Evolutionary conservation across 2,797 vertebrate genomes (phyloP).

Genomic region (Fringilla coelebs): DNA sequence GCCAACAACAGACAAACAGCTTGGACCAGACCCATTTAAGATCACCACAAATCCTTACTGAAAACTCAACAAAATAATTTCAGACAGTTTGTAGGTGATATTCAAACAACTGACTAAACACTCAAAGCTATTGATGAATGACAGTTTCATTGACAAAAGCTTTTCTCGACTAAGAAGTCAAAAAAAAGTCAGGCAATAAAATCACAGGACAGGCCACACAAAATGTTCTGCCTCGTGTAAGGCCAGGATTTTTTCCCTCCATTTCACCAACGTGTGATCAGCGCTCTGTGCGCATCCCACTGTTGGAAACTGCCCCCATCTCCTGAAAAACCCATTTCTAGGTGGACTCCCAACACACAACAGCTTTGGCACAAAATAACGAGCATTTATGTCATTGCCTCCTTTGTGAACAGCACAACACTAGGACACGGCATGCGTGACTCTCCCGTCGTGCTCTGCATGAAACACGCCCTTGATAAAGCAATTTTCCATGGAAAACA

Average conservation of each 20-base stretch:
- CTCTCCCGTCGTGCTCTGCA: neutral
- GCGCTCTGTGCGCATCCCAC: neutral
- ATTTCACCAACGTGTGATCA: neutral
- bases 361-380: neutral
- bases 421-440: fast-evolving
- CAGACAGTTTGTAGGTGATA: neutral
- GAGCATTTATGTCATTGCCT: neutral
- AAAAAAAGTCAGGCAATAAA: neutral
- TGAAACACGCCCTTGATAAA: neutral
- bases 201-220: neutral
- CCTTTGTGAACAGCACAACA: neutral
- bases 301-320: neutral
- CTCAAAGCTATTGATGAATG: fast-evolving
- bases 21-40: neutral
- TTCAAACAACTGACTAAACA: neutral
- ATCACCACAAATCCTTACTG: neutral
- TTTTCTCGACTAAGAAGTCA: neutral
- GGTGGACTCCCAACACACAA: neutral
- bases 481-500: neutral
- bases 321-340: neutral
- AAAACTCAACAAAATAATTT: neutral
- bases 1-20: neutral
- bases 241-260: neutral
- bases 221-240: neutral
- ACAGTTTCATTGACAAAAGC: neutral